Conservation (phyloP, 2,113 vertebrate genomes). For the Chlamydotis undulata region DNA sequence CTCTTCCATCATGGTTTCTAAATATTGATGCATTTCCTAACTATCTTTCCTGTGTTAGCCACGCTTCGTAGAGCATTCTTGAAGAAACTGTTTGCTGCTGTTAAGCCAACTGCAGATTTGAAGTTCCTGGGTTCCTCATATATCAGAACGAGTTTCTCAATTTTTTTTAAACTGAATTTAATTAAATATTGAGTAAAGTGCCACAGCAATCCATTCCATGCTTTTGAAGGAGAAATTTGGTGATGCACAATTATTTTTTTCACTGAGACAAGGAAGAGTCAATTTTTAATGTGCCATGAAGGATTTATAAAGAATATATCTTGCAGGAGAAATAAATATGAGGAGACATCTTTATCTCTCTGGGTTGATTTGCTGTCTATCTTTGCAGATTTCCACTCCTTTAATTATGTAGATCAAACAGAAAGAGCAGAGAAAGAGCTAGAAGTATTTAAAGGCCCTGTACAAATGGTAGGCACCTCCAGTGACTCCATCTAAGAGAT, state of each 20-base stretch:
- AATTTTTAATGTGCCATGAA: conserved; percentile 65
- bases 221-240: not conserved
- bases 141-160: not conserved
- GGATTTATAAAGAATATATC: conserved; percentile 53
- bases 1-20: not conserved
- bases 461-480: not conserved
- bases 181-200: conserved; percentile 56
- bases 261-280: conserved; percentile 28
- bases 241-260: conserved; percentile 42
- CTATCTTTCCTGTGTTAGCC: not conserved
- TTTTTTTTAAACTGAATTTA: not conserved
- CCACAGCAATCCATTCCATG: conserved; percentile 4
- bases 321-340: conserved; percentile 24
- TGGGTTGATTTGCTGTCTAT: not conserved
- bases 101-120: not conserved
- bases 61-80: not conserved
- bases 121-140: not conserved
- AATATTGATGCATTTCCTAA: not conserved
- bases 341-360: conserved; percentile 44
- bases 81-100: not conserved
- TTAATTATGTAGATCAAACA: conserved; percentile 35
- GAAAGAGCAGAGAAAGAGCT: not conserved
- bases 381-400: not conserved
- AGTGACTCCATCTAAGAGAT: not conserved
- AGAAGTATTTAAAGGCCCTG: not conserved